Percentiles rank a stretch among this genome's conserved stretches.
Evolutionary conservation across 2,797 vertebrate species (phyloP).

Genomic region (Erithacus rubecula): DNA sequence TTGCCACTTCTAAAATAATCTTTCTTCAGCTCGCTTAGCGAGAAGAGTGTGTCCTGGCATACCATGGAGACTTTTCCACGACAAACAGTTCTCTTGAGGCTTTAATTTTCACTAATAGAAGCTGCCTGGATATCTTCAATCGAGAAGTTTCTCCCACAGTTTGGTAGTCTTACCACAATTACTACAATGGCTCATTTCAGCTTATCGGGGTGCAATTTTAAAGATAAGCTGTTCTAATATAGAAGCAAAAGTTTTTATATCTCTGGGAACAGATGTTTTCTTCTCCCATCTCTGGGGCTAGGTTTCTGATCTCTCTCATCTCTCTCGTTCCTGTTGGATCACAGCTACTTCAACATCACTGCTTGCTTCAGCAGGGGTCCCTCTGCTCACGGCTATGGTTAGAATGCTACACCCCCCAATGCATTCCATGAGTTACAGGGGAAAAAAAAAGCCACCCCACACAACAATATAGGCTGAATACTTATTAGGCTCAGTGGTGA

Average conservation of each 20-base stretch:
- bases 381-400: neutral
- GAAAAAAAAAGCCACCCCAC: neutral
- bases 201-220: neutral
- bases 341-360: neutral
- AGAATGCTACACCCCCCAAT: neutral
- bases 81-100: neutral
- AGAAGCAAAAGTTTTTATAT: neutral
- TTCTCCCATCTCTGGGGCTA: neutral
- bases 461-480: neutral
- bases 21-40: neutral
- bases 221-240: neutral
- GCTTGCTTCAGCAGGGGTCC: neutral
- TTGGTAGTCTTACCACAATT: neutral
- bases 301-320: neutral
- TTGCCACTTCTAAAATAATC: neutral
- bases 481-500: neutral
- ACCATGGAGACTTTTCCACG: too few relatives aligned
- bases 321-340: neutral
- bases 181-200: neutral
- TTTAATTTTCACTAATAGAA: neutral
- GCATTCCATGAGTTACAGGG: neutral
- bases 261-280: neutral
- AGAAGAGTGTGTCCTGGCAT: too few relatives aligned
- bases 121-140: neutral
- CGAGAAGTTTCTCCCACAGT: rapidly evolving